Percentiles rank a stretch among this genome's conserved stretches.
These are phyloP conservation scores for Deilephila elpenor DNA, from an alignment of 2,888 invertebrate species.

Conservation along the genomic window DNA sequence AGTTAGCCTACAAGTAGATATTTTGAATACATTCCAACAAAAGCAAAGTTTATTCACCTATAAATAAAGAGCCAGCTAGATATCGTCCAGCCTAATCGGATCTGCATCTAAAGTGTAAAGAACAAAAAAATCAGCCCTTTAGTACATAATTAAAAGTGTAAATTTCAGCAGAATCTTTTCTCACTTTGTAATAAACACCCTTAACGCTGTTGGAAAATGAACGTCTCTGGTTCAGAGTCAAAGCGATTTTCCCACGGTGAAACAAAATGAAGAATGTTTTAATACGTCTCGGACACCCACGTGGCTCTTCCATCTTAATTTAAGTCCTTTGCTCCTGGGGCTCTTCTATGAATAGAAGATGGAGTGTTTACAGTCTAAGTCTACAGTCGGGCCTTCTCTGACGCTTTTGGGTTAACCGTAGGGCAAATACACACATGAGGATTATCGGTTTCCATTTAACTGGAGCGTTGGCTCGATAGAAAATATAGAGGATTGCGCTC, in stretches of 20 bases:
- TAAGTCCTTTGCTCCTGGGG: conserved; percentile 32
- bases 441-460: conserved; percentile 25
- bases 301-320: conserved; percentile 48
- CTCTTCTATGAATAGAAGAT: conserved; percentile 43
- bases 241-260: background rate
- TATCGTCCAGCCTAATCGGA: too few relatives aligned
- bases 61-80: too few relatives aligned
- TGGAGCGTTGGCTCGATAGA: conserved; percentile 14
- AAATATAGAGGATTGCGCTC: background rate
- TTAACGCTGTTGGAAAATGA: background rate
- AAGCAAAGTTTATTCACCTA: too few relatives aligned
- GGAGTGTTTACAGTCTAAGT: conserved; percentile 45
- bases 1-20: too few relatives aligned
- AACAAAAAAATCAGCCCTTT: background rate
- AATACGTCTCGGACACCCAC: conserved; percentile 40
- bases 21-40: too few relatives aligned
- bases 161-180: background rate
- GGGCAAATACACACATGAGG: conserved; percentile 20
- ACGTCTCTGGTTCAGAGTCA: background rate
- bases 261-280: conserved; percentile 15
- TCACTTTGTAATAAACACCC: conserved; percentile 1
- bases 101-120: background rate
- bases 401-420: conserved; percentile 22
- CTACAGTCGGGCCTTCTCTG: conserved; percentile 27
- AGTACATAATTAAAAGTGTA: background rate